These are phyloP conservation scores for Acanthoscelides obtectus DNA, from an alignment of 2,888 invertebrate species.

Conservation along the genomic window DNA sequence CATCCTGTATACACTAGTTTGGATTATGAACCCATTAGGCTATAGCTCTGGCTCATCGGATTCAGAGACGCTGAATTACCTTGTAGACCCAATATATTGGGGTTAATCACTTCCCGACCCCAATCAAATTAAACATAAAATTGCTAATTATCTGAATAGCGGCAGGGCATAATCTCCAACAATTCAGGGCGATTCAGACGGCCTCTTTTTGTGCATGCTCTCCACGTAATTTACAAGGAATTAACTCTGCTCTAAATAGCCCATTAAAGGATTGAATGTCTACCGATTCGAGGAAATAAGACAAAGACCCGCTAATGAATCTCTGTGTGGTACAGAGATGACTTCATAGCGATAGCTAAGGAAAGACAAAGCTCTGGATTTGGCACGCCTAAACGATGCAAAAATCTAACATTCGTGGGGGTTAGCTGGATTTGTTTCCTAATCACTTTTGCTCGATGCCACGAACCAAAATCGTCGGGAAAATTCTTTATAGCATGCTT, in stretches of 20 bases:
- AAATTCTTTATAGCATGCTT: too few relatives aligned
- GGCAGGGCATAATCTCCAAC: background rate
- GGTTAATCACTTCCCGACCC: too few relatives aligned
- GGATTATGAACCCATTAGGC: too few relatives aligned
- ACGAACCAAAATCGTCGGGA: too few relatives aligned
- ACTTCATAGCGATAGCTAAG: background rate
- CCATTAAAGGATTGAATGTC: background rate
- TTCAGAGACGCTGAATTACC: too few relatives aligned
- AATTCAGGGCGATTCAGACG: background rate
- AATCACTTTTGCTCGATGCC: too few relatives aligned
- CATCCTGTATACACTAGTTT: too few relatives aligned
- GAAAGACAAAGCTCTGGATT: background rate
- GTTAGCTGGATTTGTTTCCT: too few relatives aligned
- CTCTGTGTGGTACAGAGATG: background rate
- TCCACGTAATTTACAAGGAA: background rate
- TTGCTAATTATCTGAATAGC: background rate
- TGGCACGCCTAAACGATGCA: too few relatives aligned
- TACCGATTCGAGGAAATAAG: background rate
- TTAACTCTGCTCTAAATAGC: background rate
- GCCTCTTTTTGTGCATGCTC: background rate
- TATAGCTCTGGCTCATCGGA: too few relatives aligned
- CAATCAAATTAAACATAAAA: background rate
- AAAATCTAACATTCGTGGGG: too few relatives aligned
- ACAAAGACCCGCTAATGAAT: background rate
- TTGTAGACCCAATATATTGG: too few relatives aligned